Evolutionary conservation across 2,797 vertebrate species (phyloP), one percentile per base, ranked within the genome.

Genomic region (Crenuchus spilurus): DNA sequence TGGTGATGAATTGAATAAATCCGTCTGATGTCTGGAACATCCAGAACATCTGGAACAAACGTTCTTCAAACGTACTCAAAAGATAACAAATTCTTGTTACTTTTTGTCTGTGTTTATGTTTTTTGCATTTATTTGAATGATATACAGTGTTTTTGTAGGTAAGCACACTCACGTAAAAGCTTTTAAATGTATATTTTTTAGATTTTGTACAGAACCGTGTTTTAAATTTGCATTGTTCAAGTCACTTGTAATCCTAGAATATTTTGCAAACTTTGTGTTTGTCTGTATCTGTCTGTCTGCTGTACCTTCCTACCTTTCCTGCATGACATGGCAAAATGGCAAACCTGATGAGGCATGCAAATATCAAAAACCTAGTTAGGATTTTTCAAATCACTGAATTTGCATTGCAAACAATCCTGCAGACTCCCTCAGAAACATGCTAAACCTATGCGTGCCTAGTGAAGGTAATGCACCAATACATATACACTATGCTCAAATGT

Each of bases 321-420:
- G 6, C 61, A 63, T 63, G 61, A 1, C 24, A 10, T 62, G 58
- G 26, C 6, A 62, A 60, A 60, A 0, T 14, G 2, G 14, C 13
- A 18, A 6, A 44, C 24, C 18, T 30, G 14, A n/a, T 28, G 41
- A n/a, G 37, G 6, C 20, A 63, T 63, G 39, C 39, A 63, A 62
- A 63, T n/a, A n/a, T 1, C 7, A 8, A 35, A 30, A 58, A 35
- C 8, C 31, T 37, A 5, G 2, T 35, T 7, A 46, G n/a, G 18
- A 64, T 31, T 64, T 64, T 64, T n/a, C 42, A 46, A 64, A 64
- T 64, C 41, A 48, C 16, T 46, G n/a, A 26, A 48, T 64, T 64
- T 64, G 62, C 26, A 64, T 64, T 64, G 62, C 62, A 64, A 64
- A 64, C 2, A 24, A 28, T 26, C 26, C 26, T 18, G 26, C 8